Conservation (phyloP, 1,140 invertebrate species). For the Bombus confusus region DNA sequence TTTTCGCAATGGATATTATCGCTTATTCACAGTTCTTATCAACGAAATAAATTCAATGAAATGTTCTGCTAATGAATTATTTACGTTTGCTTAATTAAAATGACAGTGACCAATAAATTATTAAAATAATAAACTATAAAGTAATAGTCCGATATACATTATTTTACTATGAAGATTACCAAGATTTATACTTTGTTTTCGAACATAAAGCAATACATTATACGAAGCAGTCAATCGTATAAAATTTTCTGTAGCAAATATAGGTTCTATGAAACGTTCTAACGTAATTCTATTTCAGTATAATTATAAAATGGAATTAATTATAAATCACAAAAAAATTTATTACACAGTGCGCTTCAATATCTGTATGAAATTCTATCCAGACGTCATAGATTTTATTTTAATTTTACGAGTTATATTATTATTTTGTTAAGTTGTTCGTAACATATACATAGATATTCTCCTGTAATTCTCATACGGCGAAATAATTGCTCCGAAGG, state of each 20-base stretch:
- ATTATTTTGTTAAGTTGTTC: not conserved
- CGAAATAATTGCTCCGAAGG: slow-evolving; percentile 6
- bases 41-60: not conserved
- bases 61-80: not conserved
- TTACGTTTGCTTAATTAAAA: fast-evolving
- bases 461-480: too few relatives aligned
- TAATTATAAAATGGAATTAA: not conserved
- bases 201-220: too few relatives aligned
- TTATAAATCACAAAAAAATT: too few relatives aligned
- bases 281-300: not conserved
- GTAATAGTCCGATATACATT: not conserved
- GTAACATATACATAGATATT: not conserved
- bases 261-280: not conserved
- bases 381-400: too few relatives aligned
- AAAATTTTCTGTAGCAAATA: not conserved
- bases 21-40: not conserved
- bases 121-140: not conserved
- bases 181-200: too few relatives aligned
- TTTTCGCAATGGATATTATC: not conserved
- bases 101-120: too few relatives aligned
- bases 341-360: too few relatives aligned
- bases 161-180: too few relatives aligned
- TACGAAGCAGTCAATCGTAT: too few relatives aligned
- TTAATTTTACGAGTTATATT: not conserved
- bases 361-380: too few relatives aligned